Conservation (phyloP, 2,113 vertebrate species). For the Rhinopomastus cyanomelas region DNA sequence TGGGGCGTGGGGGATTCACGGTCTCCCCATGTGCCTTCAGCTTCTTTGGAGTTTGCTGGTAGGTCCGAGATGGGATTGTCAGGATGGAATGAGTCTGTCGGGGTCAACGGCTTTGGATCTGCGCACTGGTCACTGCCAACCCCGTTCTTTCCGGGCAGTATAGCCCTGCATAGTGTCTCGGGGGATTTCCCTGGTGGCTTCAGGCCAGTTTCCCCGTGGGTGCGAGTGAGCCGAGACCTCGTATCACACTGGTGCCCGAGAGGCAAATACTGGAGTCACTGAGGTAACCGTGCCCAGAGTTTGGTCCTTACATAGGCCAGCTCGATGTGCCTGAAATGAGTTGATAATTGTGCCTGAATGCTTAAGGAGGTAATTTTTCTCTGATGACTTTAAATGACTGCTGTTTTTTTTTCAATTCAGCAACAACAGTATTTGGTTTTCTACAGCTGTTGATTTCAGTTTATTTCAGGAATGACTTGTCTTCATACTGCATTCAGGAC, state of each 20-base stretch:
- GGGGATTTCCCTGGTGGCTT: not conserved
- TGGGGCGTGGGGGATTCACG: not conserved
- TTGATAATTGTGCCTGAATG: not conserved
- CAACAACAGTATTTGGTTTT: not conserved
- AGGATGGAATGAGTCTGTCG: not conserved
- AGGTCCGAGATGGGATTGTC: not conserved
- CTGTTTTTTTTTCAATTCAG: not conserved
- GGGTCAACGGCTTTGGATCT: not conserved
- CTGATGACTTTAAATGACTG: not conserved
- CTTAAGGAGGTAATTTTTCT: not conserved
- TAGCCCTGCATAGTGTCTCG: not conserved
- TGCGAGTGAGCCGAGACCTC: not conserved
- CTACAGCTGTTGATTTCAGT: not conserved
- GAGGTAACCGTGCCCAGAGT: fast-evolving
- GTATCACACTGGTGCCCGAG: fast-evolving
- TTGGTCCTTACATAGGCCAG: not conserved
- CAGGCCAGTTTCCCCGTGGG: fast-evolving
- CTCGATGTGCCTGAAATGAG: not conserved
- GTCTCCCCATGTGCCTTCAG: not conserved
- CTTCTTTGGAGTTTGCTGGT: not conserved
- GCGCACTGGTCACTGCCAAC: not conserved
- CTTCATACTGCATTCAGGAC: not conserved
- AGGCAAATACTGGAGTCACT: not conserved
- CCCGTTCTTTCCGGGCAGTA: fast-evolving
- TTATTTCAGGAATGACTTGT: not conserved